Conservation (phyloP, 2,888 invertebrate genomes). For the Melanargia galathea region DNA sequence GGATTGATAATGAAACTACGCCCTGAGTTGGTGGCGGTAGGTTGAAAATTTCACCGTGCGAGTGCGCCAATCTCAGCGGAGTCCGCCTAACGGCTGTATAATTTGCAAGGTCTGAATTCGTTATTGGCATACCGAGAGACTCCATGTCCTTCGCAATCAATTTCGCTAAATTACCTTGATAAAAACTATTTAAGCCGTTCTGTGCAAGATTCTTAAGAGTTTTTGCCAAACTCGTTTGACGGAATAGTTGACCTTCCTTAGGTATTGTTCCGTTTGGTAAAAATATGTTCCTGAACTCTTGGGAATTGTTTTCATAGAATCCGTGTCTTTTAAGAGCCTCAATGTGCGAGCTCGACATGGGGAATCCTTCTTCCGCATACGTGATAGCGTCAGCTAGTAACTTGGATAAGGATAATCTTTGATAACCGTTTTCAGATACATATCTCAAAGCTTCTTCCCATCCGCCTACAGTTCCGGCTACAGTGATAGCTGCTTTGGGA, state of each 20-base stretch:
- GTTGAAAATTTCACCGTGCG: slow-evolving; percentile 63
- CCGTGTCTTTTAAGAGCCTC: slow-evolving; percentile 34
- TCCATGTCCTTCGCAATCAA: slow-evolving; percentile 62
- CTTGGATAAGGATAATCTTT: slow-evolving; percentile 54
- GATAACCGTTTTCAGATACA: slow-evolving; percentile 64
- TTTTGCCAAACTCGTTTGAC: slow-evolving; percentile 61
- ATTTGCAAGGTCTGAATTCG: slow-evolving; percentile 61
- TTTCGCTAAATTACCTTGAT: slow-evolving; percentile 63
- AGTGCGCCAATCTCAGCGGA: slow-evolving; percentile 61
- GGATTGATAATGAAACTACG: slow-evolving; percentile 62
- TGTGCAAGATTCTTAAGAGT: slow-evolving; percentile 58
- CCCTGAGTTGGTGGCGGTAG: slow-evolving; percentile 76
- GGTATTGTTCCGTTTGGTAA: slow-evolving; percentile 54
- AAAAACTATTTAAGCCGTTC: slow-evolving; percentile 67
- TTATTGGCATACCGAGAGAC: slow-evolving; percentile 64
- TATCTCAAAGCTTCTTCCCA: slow-evolving; percentile 74
- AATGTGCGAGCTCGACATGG: slow-evolving; percentile 55
- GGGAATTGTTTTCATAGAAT: slow-evolving; percentile 32
- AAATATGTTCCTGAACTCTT: slow-evolving; percentile 54
- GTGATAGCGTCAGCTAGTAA: slow-evolving; percentile 65
- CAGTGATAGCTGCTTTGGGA: slow-evolving; percentile 65
- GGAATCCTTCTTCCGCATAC: slow-evolving; percentile 68
- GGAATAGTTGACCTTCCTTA: slow-evolving; percentile 57
- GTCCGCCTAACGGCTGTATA: slow-evolving; percentile 59
- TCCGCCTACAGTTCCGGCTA: slow-evolving; percentile 70